These are phyloP conservation scores for Sus cebifrons DNA, from an alignment of 2,797 vertebrate genomes.

Conservation along the genomic window DNA sequence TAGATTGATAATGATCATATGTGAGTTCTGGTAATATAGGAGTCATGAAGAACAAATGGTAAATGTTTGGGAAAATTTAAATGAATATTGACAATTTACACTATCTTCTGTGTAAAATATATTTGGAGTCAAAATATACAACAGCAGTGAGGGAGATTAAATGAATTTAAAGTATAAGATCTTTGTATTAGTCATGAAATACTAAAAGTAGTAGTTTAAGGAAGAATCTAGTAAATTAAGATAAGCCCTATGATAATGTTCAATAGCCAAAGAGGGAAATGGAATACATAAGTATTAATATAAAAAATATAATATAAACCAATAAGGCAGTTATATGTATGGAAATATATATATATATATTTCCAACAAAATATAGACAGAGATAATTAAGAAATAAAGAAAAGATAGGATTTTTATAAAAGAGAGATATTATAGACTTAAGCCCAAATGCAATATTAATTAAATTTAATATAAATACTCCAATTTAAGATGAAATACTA, in stretches of 20 bases:
- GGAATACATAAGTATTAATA: not conserved
- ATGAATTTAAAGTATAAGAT: not conserved
- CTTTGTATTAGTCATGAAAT: not conserved
- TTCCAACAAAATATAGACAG: too few relatives aligned
- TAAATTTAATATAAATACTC: not conserved
- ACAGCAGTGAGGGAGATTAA: not conserved
- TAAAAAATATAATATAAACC: not conserved
- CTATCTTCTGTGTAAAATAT: not conserved
- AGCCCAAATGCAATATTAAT: not conserved
- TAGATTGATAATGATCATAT: not conserved
- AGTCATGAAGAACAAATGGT: not conserved
- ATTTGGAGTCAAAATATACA: not conserved
- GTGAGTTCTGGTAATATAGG: not conserved
- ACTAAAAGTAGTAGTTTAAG: not conserved
- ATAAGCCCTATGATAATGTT: not conserved
- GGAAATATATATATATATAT: not conserved
- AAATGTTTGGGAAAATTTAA: not conserved
- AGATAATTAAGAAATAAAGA: not conserved
- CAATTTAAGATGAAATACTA: not conserved
- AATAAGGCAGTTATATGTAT: not conserved
- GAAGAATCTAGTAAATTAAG: not conserved
- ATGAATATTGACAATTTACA: constrained; percentile 3
- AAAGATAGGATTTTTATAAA: not conserved
- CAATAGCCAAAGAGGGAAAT: not conserved
- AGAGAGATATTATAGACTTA: not conserved